Percentiles rank a stretch among this genome's conserved stretches.
Conservation (phyloP, 92 coral and sea anemone species). For the Zoanthus sansibaricus region DNA sequence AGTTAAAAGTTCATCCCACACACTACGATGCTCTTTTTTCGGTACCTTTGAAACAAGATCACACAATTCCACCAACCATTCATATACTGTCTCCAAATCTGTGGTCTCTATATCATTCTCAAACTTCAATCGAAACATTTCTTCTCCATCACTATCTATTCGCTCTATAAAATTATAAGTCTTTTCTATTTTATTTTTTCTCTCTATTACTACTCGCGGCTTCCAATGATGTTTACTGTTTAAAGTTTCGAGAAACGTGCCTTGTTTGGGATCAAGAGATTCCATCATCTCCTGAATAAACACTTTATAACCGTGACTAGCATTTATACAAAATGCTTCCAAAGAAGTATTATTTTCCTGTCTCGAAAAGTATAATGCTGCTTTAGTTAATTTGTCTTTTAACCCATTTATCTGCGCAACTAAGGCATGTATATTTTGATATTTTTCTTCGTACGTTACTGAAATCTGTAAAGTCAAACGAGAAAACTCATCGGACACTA, state of each 20-base stretch:
- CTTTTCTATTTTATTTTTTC: too few species aligned
- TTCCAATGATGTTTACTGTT: background rate
- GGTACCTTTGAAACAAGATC: background rate
- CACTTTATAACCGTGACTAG: background rate
- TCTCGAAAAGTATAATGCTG: background rate
- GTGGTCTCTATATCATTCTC: background rate
- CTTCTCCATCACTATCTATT: background rate
- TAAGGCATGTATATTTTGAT: background rate
- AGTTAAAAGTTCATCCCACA: background rate
- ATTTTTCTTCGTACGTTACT: background rate
- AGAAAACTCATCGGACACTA: background rate
- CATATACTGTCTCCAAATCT: background rate
- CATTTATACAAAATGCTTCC: background rate
- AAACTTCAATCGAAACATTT: background rate
- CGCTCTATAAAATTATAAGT: background rate
- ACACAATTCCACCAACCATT: background rate
- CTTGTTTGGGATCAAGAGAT: background rate
- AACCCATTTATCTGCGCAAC: background rate
- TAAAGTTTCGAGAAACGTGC: background rate
- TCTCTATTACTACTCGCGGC: background rate
- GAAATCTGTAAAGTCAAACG: background rate
- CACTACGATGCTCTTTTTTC: background rate
- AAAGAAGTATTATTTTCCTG: background rate
- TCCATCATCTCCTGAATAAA: background rate
- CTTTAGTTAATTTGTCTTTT: background rate